Evolutionary conservation across 1,140 invertebrate genomes (phyloP).

Genomic region (Halictus rubicundus): DNA sequence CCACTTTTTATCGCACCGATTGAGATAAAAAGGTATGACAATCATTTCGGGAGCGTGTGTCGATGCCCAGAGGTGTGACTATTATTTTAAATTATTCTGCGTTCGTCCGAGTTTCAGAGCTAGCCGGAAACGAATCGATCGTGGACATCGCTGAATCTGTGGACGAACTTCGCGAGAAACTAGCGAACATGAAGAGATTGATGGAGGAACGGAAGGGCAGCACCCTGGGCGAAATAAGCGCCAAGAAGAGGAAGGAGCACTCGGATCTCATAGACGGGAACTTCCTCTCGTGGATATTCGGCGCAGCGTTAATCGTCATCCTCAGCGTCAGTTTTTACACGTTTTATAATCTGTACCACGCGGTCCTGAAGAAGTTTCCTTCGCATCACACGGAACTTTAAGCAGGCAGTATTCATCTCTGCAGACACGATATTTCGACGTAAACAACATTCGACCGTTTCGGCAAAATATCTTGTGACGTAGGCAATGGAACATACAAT

Average conservation of each 20-base stretch:
- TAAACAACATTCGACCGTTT: background rate
- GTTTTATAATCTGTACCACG: slow-evolving; percentile 90
- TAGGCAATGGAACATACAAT: background rate
- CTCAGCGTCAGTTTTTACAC: slow-evolving; percentile 89
- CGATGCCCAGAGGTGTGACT: background rate
- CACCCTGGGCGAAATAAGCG: slow-evolving; percentile 77
- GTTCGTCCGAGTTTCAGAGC: slow-evolving; percentile 49
- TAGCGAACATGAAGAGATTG: slow-evolving; percentile 89
- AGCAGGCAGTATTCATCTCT: slow-evolving; percentile 49
- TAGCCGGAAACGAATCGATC: slow-evolving; percentile 69
- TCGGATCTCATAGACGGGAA: slow-evolving; percentile 89
- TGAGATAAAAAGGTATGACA: too few relatives aligned
- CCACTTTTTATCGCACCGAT: background rate
- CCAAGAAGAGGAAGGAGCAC: slow-evolving; percentile 77
- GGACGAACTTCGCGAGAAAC: slow-evolving; percentile 87
- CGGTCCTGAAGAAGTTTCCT: slow-evolving; percentile 90
- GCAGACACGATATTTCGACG: background rate
- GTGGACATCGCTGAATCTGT: slow-evolving; percentile 87
- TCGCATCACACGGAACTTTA: slow-evolving; percentile 88
- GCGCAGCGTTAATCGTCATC: slow-evolving; percentile 87
- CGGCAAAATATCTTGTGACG: background rate
- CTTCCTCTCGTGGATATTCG: slow-evolving; percentile 90
- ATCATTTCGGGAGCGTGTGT: background rate
- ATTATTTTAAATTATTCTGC: slow-evolving; percentile 4
- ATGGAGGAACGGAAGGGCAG: slow-evolving; percentile 86